These are phyloP conservation scores for Sebastolobus altivelis DNA, from an alignment of 2,797 vertebrate species.

Conservation along the genomic window DNA sequence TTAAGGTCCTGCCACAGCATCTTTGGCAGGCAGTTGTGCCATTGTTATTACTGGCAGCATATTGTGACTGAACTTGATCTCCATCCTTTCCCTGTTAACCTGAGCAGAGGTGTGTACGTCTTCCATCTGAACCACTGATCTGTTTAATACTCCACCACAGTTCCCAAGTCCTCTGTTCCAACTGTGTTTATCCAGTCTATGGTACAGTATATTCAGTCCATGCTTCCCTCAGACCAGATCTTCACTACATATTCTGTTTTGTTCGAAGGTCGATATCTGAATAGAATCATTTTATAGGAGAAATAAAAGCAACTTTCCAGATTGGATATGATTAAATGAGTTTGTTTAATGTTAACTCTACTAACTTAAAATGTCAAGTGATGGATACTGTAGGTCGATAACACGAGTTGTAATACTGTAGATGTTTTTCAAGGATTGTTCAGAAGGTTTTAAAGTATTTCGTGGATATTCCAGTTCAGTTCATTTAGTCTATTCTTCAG, in stretches of 20 bases:
- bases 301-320: not conserved
- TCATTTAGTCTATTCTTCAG: not conserved
- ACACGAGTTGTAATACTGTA: not conserved
- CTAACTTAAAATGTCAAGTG: not conserved
- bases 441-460: not conserved
- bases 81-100: too few species aligned
- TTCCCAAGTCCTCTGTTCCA: not conserved
- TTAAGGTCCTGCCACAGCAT: not conserved
- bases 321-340: not conserved
- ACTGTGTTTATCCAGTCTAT: too few species aligned
- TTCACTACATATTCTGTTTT: not conserved
- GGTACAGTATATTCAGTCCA: not conserved
- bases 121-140: not conserved
- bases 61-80: too few species aligned
- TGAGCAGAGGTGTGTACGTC: not conserved
- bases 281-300: not conserved
- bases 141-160: not conserved
- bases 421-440: not conserved
- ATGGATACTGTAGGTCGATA: not conserved
- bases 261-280: not conserved
- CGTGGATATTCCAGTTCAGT: not conserved
- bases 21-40: not conserved
- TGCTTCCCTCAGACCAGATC: not conserved
- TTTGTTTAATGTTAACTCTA: not conserved
- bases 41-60: too few species aligned